Conservation (phyloP, 2,797 vertebrate species). For the Oceanodroma leucorhoa region DNA sequence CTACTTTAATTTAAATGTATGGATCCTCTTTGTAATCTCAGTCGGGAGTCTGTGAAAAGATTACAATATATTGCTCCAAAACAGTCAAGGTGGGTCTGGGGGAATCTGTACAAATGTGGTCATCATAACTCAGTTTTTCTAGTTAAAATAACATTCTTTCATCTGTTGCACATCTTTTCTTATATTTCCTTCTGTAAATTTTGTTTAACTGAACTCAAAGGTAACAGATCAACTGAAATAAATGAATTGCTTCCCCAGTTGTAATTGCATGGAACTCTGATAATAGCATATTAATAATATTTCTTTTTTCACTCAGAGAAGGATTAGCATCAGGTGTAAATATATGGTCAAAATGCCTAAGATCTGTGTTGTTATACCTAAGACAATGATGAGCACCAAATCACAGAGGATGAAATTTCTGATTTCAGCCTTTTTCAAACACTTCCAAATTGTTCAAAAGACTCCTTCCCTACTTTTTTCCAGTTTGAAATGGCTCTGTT, state of each 20-base stretch:
- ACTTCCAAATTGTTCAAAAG: neutral
- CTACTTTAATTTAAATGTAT: neutral
- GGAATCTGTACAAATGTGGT: neutral
- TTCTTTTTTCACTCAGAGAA: neutral
- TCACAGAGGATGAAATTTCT: neutral
- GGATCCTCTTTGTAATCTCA: neutral
- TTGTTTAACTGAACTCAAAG: neutral
- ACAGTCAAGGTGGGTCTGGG: neutral
- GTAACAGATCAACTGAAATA: neutral
- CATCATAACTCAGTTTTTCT: neutral
- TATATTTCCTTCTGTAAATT: neutral
- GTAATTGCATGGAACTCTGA: neutral
- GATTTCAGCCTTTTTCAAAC: neutral
- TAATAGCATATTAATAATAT: neutral
- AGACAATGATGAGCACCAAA: neutral
- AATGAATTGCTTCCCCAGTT: neutral
- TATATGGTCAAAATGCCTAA: neutral
- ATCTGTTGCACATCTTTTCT: neutral
- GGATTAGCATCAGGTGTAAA: neutral
- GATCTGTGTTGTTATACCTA: neutral
- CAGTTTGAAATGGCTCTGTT: neutral
- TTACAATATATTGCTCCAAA: neutral
- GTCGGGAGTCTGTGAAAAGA: neutral
- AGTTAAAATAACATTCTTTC: neutral
- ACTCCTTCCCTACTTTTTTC: neutral